These are phyloP conservation scores for Neodiprion lecontei DNA, from an alignment of 1,140 invertebrate genomes.

Conservation along the genomic window DNA sequence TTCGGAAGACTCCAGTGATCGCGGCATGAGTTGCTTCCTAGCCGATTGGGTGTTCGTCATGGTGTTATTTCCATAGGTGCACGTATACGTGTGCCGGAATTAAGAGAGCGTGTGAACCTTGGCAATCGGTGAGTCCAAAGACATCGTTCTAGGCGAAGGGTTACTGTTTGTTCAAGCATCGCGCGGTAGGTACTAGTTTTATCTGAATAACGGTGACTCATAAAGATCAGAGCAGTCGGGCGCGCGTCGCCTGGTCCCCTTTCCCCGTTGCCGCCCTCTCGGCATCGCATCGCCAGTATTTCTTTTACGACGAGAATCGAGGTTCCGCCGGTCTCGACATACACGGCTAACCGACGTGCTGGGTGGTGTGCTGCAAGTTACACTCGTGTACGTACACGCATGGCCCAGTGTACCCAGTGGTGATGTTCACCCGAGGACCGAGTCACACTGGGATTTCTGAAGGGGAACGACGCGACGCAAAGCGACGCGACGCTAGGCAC, in stretches of 20 bases:
- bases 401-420: no score
- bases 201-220: conserved; percentile 50
- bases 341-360: no score
- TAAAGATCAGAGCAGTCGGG: conserved; percentile 39
- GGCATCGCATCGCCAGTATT: conserved; percentile 3
- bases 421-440: no score
- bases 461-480: background rate
- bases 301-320: no score
- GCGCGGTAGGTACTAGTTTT: conserved; percentile 41
- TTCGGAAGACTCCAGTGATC: conserved; percentile 6
- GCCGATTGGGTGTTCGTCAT: background rate
- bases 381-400: no score
- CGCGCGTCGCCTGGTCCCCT: background rate
- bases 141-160: conserved; percentile 36
- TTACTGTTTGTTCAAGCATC: conserved; percentile 51
- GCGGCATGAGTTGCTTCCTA: conserved; percentile 13
- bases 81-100: background rate
- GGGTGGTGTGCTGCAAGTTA: no score
- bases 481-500: background rate
- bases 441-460: no score
- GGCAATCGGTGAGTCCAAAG: conserved; percentile 34
- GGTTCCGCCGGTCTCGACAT: no score
- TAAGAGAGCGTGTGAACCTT: conserved; percentile 37
- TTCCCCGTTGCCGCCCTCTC: conserved; percentile 3
- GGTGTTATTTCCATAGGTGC: background rate